These are phyloP conservation scores for Temnopleurus reevesii DNA, from an alignment of 53 echinoderm and acorn worm species.

Conservation along the genomic window DNA sequence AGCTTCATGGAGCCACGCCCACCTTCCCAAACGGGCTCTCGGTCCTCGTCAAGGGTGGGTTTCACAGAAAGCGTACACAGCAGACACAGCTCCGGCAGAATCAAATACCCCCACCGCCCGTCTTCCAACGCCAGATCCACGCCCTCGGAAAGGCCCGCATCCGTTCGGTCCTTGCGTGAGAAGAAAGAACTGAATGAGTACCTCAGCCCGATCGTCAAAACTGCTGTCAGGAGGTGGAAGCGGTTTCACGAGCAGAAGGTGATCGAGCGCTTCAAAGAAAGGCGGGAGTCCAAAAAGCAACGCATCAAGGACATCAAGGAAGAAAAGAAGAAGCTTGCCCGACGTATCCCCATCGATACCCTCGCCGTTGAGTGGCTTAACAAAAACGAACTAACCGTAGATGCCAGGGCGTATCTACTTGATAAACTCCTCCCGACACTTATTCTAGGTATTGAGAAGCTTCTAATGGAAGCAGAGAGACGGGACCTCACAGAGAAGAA, in stretches of 20 bases:
- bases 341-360: conserved; percentile 86
- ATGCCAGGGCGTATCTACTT: conserved; percentile 88
- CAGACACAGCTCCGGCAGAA: conserved; percentile 68
- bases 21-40: conserved; percentile 79
- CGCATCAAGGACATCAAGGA: conserved; percentile 70
- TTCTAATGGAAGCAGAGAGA: conserved; percentile 84
- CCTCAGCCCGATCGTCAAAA: conserved; percentile 86
- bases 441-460: conserved; percentile 94
- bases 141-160: conserved; percentile 37
- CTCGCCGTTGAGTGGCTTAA: conserved; percentile 94
- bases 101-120: conserved; percentile 37
- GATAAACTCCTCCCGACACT: conserved; percentile 95
- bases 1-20: conserved; percentile 65
- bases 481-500: conserved; percentile 75
- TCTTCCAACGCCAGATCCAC: conserved; percentile 44
- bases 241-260: conserved; percentile 97
- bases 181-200: conserved; percentile 84
- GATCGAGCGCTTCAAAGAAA: conserved; percentile 83
- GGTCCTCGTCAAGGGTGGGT: conserved; percentile 83
- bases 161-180: conserved; percentile 45
- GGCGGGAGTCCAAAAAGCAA: conserved; percentile 70
- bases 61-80: conserved; percentile 67
- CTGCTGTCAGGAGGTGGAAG: conserved; percentile 95
- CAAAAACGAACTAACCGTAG: conserved; percentile 83
- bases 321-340: conserved; percentile 82